Percentiles rank a stretch among this genome's conserved stretches.
These are phyloP conservation scores for Parnassius glacialis DNA, from an alignment of 2,888 invertebrate species.

Conservation along the genomic window DNA sequence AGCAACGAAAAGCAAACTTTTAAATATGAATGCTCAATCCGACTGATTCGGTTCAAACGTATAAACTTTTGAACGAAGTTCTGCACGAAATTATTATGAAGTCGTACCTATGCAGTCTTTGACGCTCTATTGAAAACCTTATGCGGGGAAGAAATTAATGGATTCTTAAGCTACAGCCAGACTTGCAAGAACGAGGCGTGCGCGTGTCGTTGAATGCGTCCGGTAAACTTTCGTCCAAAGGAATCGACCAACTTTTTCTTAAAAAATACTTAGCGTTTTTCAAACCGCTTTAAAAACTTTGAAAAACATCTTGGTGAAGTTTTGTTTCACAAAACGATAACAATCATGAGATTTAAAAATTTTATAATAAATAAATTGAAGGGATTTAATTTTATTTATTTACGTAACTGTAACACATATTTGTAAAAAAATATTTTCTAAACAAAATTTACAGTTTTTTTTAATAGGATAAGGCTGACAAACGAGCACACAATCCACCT, in stretches of 20 bases:
- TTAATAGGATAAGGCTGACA: no score
- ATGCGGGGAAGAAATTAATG: slow-evolving; percentile 19
- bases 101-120: slow-evolving; percentile 17
- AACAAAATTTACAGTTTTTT: no score
- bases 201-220: slow-evolving; percentile 9
- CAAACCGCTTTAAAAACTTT: slow-evolving; percentile 22
- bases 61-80: slow-evolving; percentile 15
- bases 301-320: slow-evolving; percentile 22
- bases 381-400: slow-evolving; percentile 8
- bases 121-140: slow-evolving; percentile 24
- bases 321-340: slow-evolving; percentile 19
- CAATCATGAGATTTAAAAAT: slow-evolving; percentile 11
- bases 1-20: neutral
- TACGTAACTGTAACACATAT: neutral
- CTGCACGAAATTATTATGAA: slow-evolving; percentile 21
- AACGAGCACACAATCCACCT: no score
- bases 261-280: slow-evolving; percentile 10
- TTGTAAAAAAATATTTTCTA: neutral
- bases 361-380: slow-evolving; percentile 1
- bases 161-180: slow-evolving; percentile 10
- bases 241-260: slow-evolving; percentile 17
- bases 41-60: slow-evolving; percentile 6
- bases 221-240: slow-evolving; percentile 17
- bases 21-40: neutral
- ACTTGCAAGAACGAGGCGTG: slow-evolving; percentile 7